Percentiles rank a stretch among this genome's conserved stretches.
Conservation (phyloP, 2,888 invertebrate species). For the Perithous albicinctus region DNA sequence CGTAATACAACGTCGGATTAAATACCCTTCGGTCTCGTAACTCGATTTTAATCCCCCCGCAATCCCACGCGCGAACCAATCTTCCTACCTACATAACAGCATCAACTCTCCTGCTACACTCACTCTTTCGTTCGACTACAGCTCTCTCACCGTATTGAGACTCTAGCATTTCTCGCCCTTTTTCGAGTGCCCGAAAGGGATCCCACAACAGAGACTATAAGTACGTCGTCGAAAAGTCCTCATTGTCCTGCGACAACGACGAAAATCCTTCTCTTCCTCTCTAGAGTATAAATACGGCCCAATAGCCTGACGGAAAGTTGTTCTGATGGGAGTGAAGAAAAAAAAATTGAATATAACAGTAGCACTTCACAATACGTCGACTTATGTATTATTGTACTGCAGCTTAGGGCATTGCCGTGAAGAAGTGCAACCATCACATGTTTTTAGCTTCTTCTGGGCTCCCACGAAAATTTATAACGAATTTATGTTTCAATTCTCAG, state of each 20-base stretch:
- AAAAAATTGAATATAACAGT: constrained; percentile 40
- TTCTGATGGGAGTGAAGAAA: constrained; percentile 20
- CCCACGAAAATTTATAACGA: constrained; percentile 13
- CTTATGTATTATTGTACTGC: constrained; percentile 21
- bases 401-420: constrained; percentile 10
- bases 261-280: constrained; percentile 61
- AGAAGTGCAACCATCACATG: constrained; percentile 2
- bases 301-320: constrained; percentile 50
- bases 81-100: constrained; percentile 20
- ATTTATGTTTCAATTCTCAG: constrained; percentile 40
- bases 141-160: constrained; percentile 47
- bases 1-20: constrained; percentile 58
- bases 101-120: constrained; percentile 20
- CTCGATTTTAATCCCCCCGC: constrained; percentile 65
- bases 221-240: constrained; percentile 62
- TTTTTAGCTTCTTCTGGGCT: background rate
- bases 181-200: constrained; percentile 58
- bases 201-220: constrained; percentile 46
- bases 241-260: constrained; percentile 58
- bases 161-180: constrained; percentile 43
- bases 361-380: constrained; percentile 44
- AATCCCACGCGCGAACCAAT: constrained; percentile 62
- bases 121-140: constrained; percentile 35
- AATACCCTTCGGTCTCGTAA: constrained; percentile 59
- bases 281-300: constrained; percentile 41